Percentiles rank a stretch among this genome's conserved stretches.
Conservation (phyloP, 2,888 invertebrate genomes). For the Saturnia pavonia region DNA sequence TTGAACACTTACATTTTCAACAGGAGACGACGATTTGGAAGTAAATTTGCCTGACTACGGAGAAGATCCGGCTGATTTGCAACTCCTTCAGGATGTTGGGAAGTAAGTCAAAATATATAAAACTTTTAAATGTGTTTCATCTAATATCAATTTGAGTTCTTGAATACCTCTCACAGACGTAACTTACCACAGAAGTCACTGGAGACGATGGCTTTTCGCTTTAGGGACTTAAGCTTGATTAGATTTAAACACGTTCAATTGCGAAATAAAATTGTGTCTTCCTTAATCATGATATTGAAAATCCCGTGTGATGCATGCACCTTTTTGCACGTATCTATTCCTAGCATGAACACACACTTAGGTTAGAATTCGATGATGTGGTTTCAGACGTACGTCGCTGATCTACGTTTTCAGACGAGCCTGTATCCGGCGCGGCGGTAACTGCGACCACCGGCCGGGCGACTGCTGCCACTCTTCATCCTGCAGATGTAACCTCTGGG, state of each 20-base stretch:
- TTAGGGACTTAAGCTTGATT: not conserved
- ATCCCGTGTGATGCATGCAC: slow-evolving; percentile 24
- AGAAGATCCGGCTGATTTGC: slow-evolving; percentile 85
- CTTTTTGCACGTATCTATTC: slow-evolving; percentile 26
- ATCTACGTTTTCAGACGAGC: slow-evolving; percentile 93
- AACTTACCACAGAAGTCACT: not conserved
- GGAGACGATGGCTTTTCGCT: not conserved
- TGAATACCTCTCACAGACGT: not conserved
- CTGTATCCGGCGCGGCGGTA: slow-evolving; percentile 90
- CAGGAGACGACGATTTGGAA: slow-evolving; percentile 78
- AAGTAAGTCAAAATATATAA: slow-evolving; percentile 80
- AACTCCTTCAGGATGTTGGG: slow-evolving; percentile 85
- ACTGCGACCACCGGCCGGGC: slow-evolving; percentile 92
- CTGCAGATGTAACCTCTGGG: slow-evolving; percentile 94
- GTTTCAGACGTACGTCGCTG: slow-evolving; percentile 91
- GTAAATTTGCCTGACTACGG: slow-evolving; percentile 81
- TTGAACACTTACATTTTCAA: slow-evolving; percentile 28
- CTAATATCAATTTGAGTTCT: not conserved
- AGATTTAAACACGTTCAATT: too few relatives aligned
- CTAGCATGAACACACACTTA: slow-evolving; percentile 60
- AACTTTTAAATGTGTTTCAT: not conserved
- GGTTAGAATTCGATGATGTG: slow-evolving; percentile 79
- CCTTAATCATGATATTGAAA: not conserved
- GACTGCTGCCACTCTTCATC: slow-evolving; percentile 94
- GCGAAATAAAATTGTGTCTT: not conserved